These are phyloP conservation scores for Halichondria panicea DNA, from an alignment of 37 sponge, comb jelly and placozoan genomes.

Conservation along the genomic window DNA sequence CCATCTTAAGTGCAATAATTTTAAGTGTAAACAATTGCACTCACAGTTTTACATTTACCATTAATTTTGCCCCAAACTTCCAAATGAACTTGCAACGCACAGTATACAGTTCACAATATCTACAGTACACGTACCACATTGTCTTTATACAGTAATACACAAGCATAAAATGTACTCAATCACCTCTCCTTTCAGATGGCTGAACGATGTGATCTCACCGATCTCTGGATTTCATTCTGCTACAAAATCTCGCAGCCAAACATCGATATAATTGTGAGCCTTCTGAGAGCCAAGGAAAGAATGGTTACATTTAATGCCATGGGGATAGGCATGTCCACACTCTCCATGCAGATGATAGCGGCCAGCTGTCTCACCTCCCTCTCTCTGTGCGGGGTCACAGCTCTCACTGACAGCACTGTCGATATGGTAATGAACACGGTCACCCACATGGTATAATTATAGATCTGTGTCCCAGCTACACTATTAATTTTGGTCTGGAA, in stretches of 20 bases:
- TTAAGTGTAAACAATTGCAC: too few species aligned
- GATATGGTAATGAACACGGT: slow-evolving; percentile 22
- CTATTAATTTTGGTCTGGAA: background rate
- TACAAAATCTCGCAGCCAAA: slow-evolving; percentile 33
- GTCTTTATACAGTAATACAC: too few species aligned
- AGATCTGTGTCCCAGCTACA: background rate
- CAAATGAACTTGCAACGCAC: too few species aligned
- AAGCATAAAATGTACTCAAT: too few species aligned
- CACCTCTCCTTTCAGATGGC: slow-evolving; percentile 49
- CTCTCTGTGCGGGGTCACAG: slow-evolving; percentile 53
- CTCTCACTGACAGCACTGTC: slow-evolving; percentile 32
- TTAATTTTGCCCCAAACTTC: too few species aligned
- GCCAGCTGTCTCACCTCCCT: slow-evolving; percentile 45
- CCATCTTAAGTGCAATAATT: too few species aligned
- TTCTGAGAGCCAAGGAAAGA: slow-evolving; percentile 41
- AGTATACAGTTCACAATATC: too few species aligned
- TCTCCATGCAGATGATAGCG: slow-evolving; percentile 36
- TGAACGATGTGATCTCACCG: slow-evolving; percentile 30
- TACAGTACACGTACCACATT: too few species aligned
- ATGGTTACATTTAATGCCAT: slow-evolving; percentile 30
- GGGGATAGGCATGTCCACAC: slow-evolving; percentile 19
- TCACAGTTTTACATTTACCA: too few species aligned
- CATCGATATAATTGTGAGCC: slow-evolving; percentile 31
- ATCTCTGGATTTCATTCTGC: slow-evolving; percentile 63
- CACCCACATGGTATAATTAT: background rate